Conservation (phyloP, 2,888 invertebrate genomes). For the Allophyes oxyacanthae region DNA sequence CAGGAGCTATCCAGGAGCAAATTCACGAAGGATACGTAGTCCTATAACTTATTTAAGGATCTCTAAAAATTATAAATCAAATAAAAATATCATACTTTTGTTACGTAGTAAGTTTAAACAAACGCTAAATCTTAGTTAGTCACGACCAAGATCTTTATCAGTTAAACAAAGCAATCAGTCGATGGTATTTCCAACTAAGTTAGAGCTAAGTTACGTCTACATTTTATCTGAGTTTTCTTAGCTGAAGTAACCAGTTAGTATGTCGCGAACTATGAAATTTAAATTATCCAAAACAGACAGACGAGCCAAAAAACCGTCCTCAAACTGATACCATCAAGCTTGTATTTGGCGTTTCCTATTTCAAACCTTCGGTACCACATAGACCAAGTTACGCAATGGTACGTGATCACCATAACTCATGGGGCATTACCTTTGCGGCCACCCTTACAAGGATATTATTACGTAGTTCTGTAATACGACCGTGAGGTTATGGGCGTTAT, state of each 20-base stretch:
- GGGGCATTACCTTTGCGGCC: conserved; percentile 42
- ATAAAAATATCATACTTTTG: no score
- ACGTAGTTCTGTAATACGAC: conserved; percentile 55
- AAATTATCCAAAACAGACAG: not conserved
- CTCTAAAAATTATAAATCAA: no score
- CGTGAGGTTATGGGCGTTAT: conserved; percentile 9
- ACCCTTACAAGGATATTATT: conserved; percentile 50
- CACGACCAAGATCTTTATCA: conserved; percentile 31
- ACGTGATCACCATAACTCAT: conserved; percentile 55
- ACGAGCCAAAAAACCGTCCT: not conserved
- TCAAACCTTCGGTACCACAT: conserved; percentile 23
- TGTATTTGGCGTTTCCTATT: conserved; percentile 15
- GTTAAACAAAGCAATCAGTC: conserved; percentile 31
- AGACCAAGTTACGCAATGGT: conserved; percentile 40
- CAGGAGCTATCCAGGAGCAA: no score
- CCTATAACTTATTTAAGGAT: no score
- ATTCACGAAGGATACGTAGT: no score
- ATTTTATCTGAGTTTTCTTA: no score
- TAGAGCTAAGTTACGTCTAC: no score
- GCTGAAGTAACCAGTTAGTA: no score
- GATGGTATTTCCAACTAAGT: conserved; percentile 2
- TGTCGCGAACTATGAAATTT: no score
- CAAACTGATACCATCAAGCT: conserved; percentile 6
- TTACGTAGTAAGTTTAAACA: no score
- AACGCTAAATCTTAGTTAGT: conserved; percentile 5